phyloP scores from a whole-genome alignment of 2,113 vertebrate species.

The Pachyramphus minor region DNA sequence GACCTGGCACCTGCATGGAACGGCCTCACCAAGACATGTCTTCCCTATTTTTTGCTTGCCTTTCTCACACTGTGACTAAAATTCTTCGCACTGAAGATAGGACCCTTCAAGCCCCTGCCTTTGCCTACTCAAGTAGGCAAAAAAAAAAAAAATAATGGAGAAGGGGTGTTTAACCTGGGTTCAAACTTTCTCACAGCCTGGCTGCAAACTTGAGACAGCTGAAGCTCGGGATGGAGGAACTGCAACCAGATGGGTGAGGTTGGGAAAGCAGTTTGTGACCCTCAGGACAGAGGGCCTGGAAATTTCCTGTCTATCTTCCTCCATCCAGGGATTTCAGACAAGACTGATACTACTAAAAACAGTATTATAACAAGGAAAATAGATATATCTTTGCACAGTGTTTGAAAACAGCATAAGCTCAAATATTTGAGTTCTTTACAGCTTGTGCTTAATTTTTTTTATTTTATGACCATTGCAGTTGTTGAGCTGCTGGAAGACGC shows the following conservation, averaged over 20 bases:
- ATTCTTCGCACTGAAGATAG: fast-evolving
- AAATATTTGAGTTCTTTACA: neutral
- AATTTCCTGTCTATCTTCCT: fast-evolving
- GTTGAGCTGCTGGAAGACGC: neutral
- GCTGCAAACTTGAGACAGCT: neutral
- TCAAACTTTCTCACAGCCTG: neutral
- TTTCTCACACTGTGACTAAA: neutral
- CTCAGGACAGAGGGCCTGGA: neutral
- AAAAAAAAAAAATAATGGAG: neutral
- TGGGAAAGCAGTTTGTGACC: neutral
- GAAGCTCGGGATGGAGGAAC: neutral
- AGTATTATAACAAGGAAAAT: neutral
- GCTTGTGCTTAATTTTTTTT: neutral
- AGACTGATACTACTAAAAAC: neutral
- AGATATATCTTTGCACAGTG: fast-evolving
- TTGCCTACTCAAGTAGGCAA: neutral
- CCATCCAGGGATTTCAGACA: neutral
- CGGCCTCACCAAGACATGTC: fast-evolving
- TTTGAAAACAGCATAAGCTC: neutral
- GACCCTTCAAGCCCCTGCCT: neutral
- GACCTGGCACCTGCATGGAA: fast-evolving
- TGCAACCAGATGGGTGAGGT: fast-evolving
- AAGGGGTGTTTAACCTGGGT: neutral
- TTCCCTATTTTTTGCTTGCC: neutral
- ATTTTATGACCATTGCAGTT: neutral